These are phyloP conservation scores for Craterocephalus amniculus DNA, from an alignment of 2,797 vertebrate species.

Conservation along the genomic window DNA sequence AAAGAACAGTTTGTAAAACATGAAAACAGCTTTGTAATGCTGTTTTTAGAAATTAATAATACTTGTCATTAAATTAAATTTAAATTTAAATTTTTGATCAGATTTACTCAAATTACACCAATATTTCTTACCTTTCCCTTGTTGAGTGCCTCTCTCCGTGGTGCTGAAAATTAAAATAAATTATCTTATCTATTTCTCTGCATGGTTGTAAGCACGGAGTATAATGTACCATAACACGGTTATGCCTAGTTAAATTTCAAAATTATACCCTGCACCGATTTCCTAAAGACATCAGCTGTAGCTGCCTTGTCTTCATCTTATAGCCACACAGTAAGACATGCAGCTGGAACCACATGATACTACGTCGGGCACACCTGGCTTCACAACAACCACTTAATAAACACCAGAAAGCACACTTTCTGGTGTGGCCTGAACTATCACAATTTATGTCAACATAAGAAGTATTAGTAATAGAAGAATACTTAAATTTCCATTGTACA, in stretches of 20 bases:
- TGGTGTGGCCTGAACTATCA: background rate
- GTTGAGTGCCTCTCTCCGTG: conserved; percentile 23
- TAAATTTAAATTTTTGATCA: background rate
- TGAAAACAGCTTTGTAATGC: background rate
- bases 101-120: background rate
- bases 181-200: background rate
- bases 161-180: conserved; percentile 18
- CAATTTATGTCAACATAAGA: background rate
- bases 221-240: background rate
- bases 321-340: background rate
- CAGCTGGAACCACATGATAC: background rate
- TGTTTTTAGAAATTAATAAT: background rate
- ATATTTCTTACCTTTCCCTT: background rate
- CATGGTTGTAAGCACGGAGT: background rate
- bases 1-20: background rate
- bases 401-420: background rate
- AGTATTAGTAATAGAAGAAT: background rate
- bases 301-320: background rate
- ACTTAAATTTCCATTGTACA: background rate
- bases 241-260: background rate
- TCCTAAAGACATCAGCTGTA: background rate
- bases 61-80: background rate
- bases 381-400: background rate
- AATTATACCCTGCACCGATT: background rate
- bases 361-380: too few species aligned